Base-by-base conservation (phyloP, 2,888 invertebrate species). In the Acleris laterana region DNA sequence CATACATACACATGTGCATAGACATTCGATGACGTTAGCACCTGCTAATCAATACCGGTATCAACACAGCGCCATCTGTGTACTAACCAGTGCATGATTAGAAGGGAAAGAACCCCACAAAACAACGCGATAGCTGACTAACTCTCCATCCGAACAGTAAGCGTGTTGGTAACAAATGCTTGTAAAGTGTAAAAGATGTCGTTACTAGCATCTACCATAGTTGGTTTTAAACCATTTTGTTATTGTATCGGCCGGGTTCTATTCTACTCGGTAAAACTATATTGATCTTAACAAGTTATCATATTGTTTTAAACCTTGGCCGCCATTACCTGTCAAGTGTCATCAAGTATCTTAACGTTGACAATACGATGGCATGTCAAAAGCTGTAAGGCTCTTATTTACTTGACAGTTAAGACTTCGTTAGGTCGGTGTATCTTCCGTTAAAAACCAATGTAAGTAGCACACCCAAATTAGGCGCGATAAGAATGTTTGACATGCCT, bases 1-100 rank as follows among this genome's bases (percentile, higher is more conserved):
- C 44, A 58, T 22, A 48, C 20, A 19, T 38, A 59, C 46, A 63
- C 44, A 44, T 32, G 51, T 59, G 53, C 42, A 58, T 51, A 52
- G 32, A 32, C 38, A 16, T 38, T 20, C 22, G 53, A 61, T 65
- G 65, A 65, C 61, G 65, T 61, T 56, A 16, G 28, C 56, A 61
- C 25, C 38, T 50, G 11, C 44, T 17, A 62, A 66, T 66, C 66
- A 66, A 66, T 66, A 66, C 44, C 11, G 32, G 28, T 19, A 50
- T 28, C 19, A 59, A 49, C 49, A 32, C 16, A 65, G 44, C 65
- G 65, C 65, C 65, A 65, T 65, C 65, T 65, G 50, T 65, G 44
- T 44, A 55, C 11, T 13, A 5, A 42, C 28, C 1, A 17, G 3
- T 44, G 22, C 20, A 60, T 28, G 49, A 50, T 28, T 49, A 59